A percentile compares a stretch with the other conserved stretches of the same genome.
Conservation (phyloP, 2,113 vertebrate genomes). For the Salminus brasiliensis region DNA sequence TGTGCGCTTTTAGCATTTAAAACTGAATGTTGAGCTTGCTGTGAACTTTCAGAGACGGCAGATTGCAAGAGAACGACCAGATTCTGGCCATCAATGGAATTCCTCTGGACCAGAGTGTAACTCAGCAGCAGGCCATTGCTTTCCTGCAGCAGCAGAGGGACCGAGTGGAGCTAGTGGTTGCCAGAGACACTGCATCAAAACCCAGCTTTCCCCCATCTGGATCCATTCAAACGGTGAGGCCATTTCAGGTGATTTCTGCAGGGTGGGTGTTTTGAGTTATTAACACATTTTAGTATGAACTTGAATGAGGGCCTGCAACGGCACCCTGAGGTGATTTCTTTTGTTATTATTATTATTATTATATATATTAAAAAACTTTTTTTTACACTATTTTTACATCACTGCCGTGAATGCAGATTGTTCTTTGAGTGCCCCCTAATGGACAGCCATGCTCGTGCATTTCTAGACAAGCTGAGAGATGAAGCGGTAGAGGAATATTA, state of each 20-base stretch:
- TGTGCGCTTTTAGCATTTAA: too few species aligned
- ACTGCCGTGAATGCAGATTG: too few species aligned
- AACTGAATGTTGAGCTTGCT: too few species aligned
- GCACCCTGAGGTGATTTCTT: too few species aligned
- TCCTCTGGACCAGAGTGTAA: conserved; percentile 85
- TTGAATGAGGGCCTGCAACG: neutral
- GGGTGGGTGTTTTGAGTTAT: neutral
- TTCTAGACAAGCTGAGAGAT: too few species aligned
- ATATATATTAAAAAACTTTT: too few species aligned
- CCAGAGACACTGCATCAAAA: conserved; percentile 71
- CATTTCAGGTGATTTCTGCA: conserved; percentile 14
- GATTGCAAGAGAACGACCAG: conserved; percentile 90
- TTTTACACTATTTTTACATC: neutral
- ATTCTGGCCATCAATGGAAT: conserved; percentile 90
- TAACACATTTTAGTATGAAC: neutral
- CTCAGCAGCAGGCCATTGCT: conserved; percentile 87
- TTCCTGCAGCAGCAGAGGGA: conserved; percentile 88
- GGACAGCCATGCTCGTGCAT: too few species aligned
- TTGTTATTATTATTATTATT: neutral
- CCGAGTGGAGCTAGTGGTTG: conserved; percentile 85
- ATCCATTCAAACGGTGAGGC: conserved; percentile 57
- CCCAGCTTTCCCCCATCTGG: conserved; percentile 12
- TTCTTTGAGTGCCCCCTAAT: too few species aligned
- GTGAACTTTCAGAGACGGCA: conserved; percentile 80
- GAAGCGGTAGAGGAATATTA: too few species aligned